phyloP scores from a whole-genome alignment of 2,888 invertebrate genomes.

The Tenthredo scrophulariae region DNA sequence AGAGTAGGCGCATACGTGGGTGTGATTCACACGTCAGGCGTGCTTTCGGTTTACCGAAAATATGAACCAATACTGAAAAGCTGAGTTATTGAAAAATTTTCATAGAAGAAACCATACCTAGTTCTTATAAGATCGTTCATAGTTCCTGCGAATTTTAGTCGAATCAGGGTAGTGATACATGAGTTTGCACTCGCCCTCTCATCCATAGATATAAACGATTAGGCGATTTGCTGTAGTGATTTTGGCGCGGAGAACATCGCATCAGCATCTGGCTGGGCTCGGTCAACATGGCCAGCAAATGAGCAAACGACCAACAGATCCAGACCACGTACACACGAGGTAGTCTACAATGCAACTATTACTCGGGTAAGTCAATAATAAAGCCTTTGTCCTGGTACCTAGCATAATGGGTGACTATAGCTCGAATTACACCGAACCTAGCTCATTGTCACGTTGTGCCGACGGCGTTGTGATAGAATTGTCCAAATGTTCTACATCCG shows the following conservation, averaged over 20 bases:
- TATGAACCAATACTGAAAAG: not conserved
- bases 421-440: conserved; percentile 71
- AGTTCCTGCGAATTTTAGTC: not conserved
- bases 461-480: conserved; percentile 68
- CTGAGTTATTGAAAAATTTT: not conserved
- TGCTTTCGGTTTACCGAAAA: not conserved
- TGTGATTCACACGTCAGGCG: not conserved
- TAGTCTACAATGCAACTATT: conserved; percentile 75
- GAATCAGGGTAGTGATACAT: not conserved
- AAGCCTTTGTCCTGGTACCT: conserved; percentile 71
- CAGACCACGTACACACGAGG: conserved; percentile 61
- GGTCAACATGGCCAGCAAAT: conserved; percentile 62
- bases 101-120: not conserved
- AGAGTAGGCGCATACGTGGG: not conserved
- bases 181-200: not conserved
- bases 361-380: conserved; percentile 76
- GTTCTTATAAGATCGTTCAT: not conserved
- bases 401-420: conserved; percentile 69
- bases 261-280: conserved; percentile 64
- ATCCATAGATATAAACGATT: conserved; percentile 8
- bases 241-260: conserved; percentile 20
- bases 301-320: conserved; percentile 74
- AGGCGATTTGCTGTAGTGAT: conserved; percentile 31
- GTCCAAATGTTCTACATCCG: conserved; percentile 60
- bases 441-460: conserved; percentile 66